Base-by-base conservation (phyloP, 2,113 vertebrate genomes). In the Neogale vison region DNA sequence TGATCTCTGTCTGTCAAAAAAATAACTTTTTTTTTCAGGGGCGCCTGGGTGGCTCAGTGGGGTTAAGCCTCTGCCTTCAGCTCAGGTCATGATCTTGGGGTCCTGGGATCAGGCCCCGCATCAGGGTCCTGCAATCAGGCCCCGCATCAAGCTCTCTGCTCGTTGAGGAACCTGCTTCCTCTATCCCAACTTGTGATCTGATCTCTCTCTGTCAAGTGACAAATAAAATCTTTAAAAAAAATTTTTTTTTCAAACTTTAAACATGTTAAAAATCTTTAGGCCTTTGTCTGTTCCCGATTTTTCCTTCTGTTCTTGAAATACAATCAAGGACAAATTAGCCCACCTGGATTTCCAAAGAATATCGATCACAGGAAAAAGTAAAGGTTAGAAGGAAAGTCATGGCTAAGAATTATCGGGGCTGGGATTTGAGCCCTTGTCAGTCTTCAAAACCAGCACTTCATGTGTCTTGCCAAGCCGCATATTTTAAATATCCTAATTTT, bases 231-330 rank as follows among this genome's bases (percentile, higher is more conserved):
- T 63, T 31, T 3, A 31, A 34, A 65, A 31, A 65, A 31, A 12
- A 0, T 1, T 15, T 65, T 65, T 65, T 74, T 74, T 42, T 45
- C 72, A 45, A 74, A 74, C 13, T 14, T 76, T 45, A 29, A 63
- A 26, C 34, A 87, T 7, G 23, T 65, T 91, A 95, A 72, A 96
- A 79, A 59, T 86, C 26, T 13, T 63, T 45, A 45, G 47, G 4
- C 1, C 65, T 90, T 69, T 36, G 21, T 12, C 57, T 81, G 10
- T 39, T 86, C 12, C 15, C 52, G 15, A 36, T 42, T 76, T 67
- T 79, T 71, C 18, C 23, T 29, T 90, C 24, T 55, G 23, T 82
- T 95, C 39, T 95, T 81, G 15, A 88, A 67, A 71, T 61, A 69
- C 21, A 74, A 6, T 69, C 42, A 88, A 88, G 6, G 18, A 81